A percentile compares a stretch with the other conserved stretches of the same genome.
phyloP scores from a whole-genome alignment of 1,140 invertebrate species.

The Halyomorpha halys region DNA sequence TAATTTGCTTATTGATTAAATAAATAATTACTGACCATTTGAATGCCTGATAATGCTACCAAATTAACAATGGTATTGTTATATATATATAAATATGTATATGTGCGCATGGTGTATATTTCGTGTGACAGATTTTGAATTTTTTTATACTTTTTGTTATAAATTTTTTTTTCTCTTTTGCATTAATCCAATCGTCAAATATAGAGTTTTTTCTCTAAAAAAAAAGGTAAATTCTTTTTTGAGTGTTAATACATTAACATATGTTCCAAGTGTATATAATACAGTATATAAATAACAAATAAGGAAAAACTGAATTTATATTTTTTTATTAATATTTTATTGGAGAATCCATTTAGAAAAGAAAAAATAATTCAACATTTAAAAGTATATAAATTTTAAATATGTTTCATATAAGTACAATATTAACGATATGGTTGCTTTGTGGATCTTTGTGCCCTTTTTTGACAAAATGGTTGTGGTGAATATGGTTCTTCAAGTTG shows the following conservation, averaged over 20 bases:
- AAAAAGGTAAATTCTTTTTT: slow-evolving; percentile 1
- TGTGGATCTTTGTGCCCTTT: too few species aligned
- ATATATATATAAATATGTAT: slow-evolving; percentile 7
- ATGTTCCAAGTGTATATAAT: slow-evolving; percentile 15
- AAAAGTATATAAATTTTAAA: too few species aligned
- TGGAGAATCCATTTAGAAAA: not conserved
- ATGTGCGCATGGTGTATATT: slow-evolving; percentile 9
- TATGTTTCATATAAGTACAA: too few species aligned
- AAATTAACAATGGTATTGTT: slow-evolving; percentile 10
- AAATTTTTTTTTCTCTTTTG: not conserved
- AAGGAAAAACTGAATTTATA: slow-evolving; percentile 16
- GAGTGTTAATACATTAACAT: slow-evolving; percentile 8
- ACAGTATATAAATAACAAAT: slow-evolving; percentile 18
- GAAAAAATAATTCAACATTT: too few species aligned
- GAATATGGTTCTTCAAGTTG: too few species aligned
- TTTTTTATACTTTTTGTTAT: not conserved
- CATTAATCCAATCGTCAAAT: too few species aligned
- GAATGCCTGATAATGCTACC: slow-evolving; percentile 13
- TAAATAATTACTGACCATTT: slow-evolving; percentile 17
- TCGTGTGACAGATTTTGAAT: slow-evolving; percentile 2
- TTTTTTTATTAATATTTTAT: slow-evolving; percentile 19
- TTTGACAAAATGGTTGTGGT: too few species aligned
- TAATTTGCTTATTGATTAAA: slow-evolving; percentile 16
- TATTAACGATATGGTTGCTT: too few species aligned
- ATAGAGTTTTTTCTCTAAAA: too few species aligned